These are phyloP conservation scores for Scaptomyza hsui DNA, from an alignment of 1,140 invertebrate genomes.

Conservation along the genomic window DNA sequence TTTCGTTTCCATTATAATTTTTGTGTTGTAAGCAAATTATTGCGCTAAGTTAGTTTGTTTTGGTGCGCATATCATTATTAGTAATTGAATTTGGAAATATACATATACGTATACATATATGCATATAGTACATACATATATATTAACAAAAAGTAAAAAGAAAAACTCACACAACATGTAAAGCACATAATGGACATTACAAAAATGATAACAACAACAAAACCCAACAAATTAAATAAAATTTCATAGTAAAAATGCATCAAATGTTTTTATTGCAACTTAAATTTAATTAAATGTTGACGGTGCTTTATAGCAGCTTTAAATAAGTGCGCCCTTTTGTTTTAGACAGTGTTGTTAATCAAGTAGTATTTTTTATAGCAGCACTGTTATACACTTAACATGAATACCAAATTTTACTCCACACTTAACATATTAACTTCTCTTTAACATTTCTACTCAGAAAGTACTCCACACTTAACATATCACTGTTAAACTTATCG, in stretches of 20 bases:
- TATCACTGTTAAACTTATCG: neutral
- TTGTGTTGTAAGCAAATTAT: constrained; percentile 32
- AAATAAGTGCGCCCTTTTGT: neutral
- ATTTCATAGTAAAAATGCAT: constrained; percentile 65
- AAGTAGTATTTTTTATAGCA: constrained; percentile 4
- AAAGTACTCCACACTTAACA: neutral
- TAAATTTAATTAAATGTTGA: neutral
- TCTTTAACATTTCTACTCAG: neutral
- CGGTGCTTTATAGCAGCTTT: neutral
- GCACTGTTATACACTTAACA: neutral
- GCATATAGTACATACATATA: constrained; percentile 51
- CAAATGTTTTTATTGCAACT: neutral
- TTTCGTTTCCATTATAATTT: constrained; percentile 29
- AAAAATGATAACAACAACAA: constrained; percentile 47
- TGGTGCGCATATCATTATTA: constrained; percentile 76
- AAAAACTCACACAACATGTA: constrained; percentile 73
- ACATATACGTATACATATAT: constrained; percentile 52
- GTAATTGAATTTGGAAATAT: constrained; percentile 59
- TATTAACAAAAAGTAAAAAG: constrained; percentile 31
- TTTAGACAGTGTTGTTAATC: neutral
- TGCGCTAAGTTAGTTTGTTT: constrained; percentile 65
- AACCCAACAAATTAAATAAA: constrained; percentile 69
- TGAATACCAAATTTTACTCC: neutral
- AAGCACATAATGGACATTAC: constrained; percentile 75
- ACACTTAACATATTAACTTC: neutral